phyloP scores from a whole-genome alignment of 2,113 vertebrate genomes.

The Barbus barbus region DNA sequence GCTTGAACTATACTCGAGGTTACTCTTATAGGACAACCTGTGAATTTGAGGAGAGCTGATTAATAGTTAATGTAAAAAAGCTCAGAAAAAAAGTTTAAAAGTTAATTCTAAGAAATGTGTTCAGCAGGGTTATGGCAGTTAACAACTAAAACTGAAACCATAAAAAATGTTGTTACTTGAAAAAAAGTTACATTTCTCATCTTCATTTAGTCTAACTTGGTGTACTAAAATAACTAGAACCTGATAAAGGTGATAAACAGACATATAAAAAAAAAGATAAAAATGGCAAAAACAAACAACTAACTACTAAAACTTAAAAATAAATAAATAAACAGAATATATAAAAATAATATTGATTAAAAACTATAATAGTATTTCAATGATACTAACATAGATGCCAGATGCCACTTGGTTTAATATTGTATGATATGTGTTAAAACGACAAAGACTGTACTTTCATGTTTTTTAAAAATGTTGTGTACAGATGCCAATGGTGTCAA shows the following conservation, averaged over 20 bases:
- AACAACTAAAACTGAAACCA: not conserved
- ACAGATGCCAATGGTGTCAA: too few relatives aligned
- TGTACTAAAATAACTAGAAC: not conserved
- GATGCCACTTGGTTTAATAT: not conserved
- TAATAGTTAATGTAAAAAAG: not conserved
- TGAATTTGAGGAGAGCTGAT: not conserved
- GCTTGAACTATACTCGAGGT: not conserved
- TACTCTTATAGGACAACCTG: not conserved
- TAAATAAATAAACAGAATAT: too few relatives aligned
- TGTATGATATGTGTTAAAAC: too few relatives aligned
- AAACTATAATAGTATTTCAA: not conserved
- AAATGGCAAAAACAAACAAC: not conserved
- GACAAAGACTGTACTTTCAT: too few relatives aligned
- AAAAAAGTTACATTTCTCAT: not conserved
- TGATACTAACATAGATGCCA: not conserved
- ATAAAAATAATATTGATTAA: not conserved
- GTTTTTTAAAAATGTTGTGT: too few relatives aligned
- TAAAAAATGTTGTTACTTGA: too few relatives aligned
- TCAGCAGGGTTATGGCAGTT: not conserved
- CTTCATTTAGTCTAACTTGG: not conserved
- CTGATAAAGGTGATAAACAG: not conserved
- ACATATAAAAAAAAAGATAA: not conserved
- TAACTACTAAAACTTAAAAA: not conserved
- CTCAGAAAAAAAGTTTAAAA: not conserved
- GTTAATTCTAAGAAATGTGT: not conserved